Evolutionary conservation across 2,888 invertebrate species (phyloP), one percentile per base, ranked within the genome.

Genomic region (Latrodectus elegans): DNA sequence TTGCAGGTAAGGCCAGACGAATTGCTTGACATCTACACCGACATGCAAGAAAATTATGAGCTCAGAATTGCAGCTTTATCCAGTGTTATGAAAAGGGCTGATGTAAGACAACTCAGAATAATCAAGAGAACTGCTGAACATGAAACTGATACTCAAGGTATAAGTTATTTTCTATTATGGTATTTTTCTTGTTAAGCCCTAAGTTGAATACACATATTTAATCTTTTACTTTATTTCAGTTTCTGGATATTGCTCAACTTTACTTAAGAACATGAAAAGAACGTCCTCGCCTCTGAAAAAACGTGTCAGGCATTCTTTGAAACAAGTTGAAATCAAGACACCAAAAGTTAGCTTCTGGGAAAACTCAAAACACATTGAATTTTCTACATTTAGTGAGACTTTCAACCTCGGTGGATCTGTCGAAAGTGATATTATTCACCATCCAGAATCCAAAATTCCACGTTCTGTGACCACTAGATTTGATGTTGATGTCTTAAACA

Each of bases 211-310:
- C 4, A 60, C 10, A 60, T n/a, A 11, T 3, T 15, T 15, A 17
- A 9, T 64, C 14, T 70, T 60, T 17, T n/a, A 15, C 17, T 11
- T 75, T 52, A 15, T 70, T 68, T 68, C 72, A 91, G 93, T 93
- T 68, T 97, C 97, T 15, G 97, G 97, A 8, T 99, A 97, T 92
- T 96, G 98, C 8, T 98, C 97, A 97, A 97, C 97, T 79, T 97
- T 98, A 92, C 93, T 99, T 73, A 96, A 95, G 90, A 98, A 97
- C 92, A 92, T 97, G 68, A 91, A 91, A 22, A 76, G 74, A 53
- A 80, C 88, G 8, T 80, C 76, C 75, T 90, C 90, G 26, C 97
- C 97, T 0, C 95, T 95, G 67, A 95, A 96, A 89, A 95, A 96
- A 64, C 96, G 96, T 92, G 95, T 97, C 68, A 97, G 97, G 91